Base-by-base conservation (phyloP, 2,797 vertebrate genomes). In the Crypturellus tataupa region DNA sequence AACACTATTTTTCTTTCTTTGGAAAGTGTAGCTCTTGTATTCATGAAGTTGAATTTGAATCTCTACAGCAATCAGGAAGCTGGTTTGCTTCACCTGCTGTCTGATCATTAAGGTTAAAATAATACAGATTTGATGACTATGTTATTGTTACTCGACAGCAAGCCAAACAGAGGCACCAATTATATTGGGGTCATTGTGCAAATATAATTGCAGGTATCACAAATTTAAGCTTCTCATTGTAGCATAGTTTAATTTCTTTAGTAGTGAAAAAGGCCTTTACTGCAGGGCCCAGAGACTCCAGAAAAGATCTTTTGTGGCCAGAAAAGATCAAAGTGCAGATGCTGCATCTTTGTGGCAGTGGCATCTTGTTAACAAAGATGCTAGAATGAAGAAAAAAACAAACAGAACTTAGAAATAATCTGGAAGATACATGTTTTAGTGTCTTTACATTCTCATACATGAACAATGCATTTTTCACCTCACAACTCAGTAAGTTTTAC, bases 371-470 rank as follows among this genome's bases (percentile, higher is more conserved):
- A 93, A 31, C 20, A 58, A 78, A 95, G 53, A 95, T 97, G 95
- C 95, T 94, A 96, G 95, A 95, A 89, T 56, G 31, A 29, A 53
- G 15, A 49, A 44, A 7, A 44, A 44, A 24, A 49, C 21, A 49
- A 18, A 24, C 95, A 94, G 71, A 95, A 88, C 94, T 89, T 93
- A 95, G 92, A 89, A 94, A 94, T 87, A 78, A 78, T 95, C 90
- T 94, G 95, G 80, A 92, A 72, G 85, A 56, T 71, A 92, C 90
- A 92, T 96, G 89, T 95, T 95, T 96, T 97, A 96, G 78, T 85
- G 93, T 96, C 96, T 94, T 87, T 96, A 84, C 79, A 82, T 89
- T 94, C 92, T 96, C 96, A 97, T 94, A 96, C 95, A 95, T 94
- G 92, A 94, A 87, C 95, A 92, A 91, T 87, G 68, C 69, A 77